These are phyloP conservation scores for Yasuhikotakia modesta DNA, from an alignment of 2,797 vertebrate species.

Conservation along the genomic window DNA sequence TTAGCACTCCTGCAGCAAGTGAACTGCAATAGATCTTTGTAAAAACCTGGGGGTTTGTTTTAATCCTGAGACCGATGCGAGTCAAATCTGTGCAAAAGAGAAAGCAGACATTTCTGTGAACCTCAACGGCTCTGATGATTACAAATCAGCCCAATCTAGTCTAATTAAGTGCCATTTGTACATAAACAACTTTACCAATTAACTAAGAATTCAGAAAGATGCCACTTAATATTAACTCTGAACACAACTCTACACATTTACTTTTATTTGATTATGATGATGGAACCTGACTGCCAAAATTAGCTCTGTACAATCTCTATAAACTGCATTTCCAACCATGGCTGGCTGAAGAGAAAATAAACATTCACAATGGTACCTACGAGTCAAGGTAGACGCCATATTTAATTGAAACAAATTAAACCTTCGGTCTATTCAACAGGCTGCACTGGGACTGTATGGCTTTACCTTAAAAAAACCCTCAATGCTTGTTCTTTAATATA, in stretches of 20 bases:
- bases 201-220: constrained; percentile 1
- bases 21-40: not conserved
- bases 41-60: constrained; percentile 25
- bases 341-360: no score
- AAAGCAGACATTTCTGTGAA: constrained; percentile 3
- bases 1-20: not conserved
- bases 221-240: not conserved
- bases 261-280: constrained; percentile 10
- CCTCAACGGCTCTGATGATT: not conserved
- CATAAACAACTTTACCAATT: not conserved
- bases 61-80: constrained; percentile 9
- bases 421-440: not conserved
- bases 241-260: not conserved
- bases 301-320: not conserved
- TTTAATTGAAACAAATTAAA: not conserved
- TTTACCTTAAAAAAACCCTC: not conserved
- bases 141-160: not conserved
- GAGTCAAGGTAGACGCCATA: not conserved
- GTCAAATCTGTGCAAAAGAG: not conserved
- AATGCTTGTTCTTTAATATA: not conserved
- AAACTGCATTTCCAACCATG: not conserved
- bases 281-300: not conserved
- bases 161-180: not conserved
- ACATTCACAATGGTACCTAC: not conserved
- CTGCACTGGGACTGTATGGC: not conserved